phyloP scores from a whole-genome alignment of 2,888 invertebrate genomes.

The Hirtodrosophila cameraria region DNA sequence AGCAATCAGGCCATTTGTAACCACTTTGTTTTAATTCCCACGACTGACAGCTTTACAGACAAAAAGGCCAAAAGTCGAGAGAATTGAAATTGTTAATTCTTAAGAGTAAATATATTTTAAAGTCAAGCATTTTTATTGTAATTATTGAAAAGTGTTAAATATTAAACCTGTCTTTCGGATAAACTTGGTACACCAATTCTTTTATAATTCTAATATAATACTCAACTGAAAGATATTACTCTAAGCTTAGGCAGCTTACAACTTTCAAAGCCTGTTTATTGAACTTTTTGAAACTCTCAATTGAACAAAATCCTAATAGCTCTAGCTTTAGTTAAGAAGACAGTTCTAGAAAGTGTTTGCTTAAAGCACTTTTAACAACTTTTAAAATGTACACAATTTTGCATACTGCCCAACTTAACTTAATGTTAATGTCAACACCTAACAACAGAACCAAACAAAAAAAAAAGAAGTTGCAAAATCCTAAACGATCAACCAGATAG shows the following conservation, averaged over 20 bases:
- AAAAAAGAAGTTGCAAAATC: conserved; percentile 15
- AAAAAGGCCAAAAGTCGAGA: neutral
- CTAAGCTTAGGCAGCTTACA: conserved; percentile 10
- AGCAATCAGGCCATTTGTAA: conserved; percentile 23
- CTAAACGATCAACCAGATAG: conserved; percentile 45
- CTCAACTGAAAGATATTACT: neutral
- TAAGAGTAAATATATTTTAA: conserved; percentile 1
- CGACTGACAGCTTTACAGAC: conserved; percentile 32
- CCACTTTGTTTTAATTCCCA: conserved; percentile 37
- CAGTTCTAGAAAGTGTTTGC: conserved; percentile 1
- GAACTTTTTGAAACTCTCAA: neutral
- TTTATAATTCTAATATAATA: neutral
- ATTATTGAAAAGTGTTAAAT: no score
- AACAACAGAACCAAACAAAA: conserved; percentile 1
- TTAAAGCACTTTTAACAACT: conserved; percentile 2
- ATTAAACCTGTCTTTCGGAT: no score
- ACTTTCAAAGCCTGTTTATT: conserved; percentile 11
- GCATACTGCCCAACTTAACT: conserved; percentile 26
- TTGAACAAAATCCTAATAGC: neutral
- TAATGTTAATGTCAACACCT: conserved; percentile 48
- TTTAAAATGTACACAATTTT: conserved; percentile 31
- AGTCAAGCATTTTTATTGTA: no score
- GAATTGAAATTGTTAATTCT: conserved; percentile 7
- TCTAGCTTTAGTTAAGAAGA: no score
- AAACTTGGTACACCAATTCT: no score